Evolutionary conservation across 2,113 vertebrate species (phyloP), one percentile per base, ranked within the genome.

Genomic region (Coryphaenoides rupestris): DNA sequence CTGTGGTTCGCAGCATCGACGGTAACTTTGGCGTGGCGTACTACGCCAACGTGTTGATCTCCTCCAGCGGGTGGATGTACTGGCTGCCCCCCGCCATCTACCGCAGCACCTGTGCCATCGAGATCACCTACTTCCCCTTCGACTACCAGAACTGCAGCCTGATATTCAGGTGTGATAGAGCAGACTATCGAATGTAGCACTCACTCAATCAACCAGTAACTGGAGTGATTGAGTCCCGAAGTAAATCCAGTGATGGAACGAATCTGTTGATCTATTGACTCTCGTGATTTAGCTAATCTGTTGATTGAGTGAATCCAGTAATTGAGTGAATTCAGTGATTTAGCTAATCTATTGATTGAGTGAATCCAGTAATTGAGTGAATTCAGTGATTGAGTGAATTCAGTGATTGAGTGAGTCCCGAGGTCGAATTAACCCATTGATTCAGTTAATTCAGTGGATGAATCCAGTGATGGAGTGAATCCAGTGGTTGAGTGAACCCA

Each of bases 121-220:
- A 93, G 69, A 92, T 96, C 84, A 93, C 93, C 78, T 95, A 89
- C 66, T 95, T 96, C 66, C 95, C 95, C 21, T 96, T 96, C 21
- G 94, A 96, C 74, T 96, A 92, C 88, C 94, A 96, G 78, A 96
- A 96, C 86, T 96, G 95, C 83, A 93, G 94, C 0, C 81, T 96
- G 4, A 55, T 91, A 21, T 96, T 96, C 86, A 93, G 94, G 94
- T 96, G 56, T 60, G 79, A 23, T 67, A n/a, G 28, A 4, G 33
- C 33, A 9, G 4, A 40, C 33, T 40, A 40, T 40, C 33, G 7
- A 40, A 12, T 40, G 33, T 40, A 40, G 33, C 33, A 40, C 9
- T 40, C 33, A 40, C 33, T 13, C 33, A 40, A 7, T 7, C 33
- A 40, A 40, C 13, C 33, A 40, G 13, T 40, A 1, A 10, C 33